Evolutionary conservation across 2,888 invertebrate genomes (phyloP), one percentile per base, ranked within the genome.

Genomic region (Myopa testacea): DNA sequence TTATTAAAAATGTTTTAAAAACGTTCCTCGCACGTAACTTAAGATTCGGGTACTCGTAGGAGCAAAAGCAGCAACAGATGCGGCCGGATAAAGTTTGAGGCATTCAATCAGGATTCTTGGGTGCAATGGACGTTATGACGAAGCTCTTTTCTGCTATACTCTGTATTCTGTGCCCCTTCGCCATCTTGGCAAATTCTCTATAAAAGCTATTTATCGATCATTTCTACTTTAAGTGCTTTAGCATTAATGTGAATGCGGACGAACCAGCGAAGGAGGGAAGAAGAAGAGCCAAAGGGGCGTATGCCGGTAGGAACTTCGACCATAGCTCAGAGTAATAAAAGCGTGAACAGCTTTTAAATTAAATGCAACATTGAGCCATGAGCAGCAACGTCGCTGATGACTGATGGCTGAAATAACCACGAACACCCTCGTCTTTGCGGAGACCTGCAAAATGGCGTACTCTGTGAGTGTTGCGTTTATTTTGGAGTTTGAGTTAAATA

Each of bases 81-180:
- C 34, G 58, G 8, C 55, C 63, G 37, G 65, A 34, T 74, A 34
- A 74, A 65, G 65, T 74, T 71, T 65, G 52, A 63, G 34, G 50
- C 45, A 74, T 63, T 74, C 50, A 74, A 52, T 74, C 52, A 74
- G 74, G 52, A 74, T 74, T 65, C 50, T 52, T 65, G 70, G 19
- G 50, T 16, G 40, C n/a, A 67, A 10, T 26, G 26, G 26, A 26
- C 26, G 26, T 26, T 26, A 26, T 26, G 26, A 26, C 26, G 26
- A 26, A 26, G 26, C 26, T 26, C 26, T 26, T 26, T 26, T 26
- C 26, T 26, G 26, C 26, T 26, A 45, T 26, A 26, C 26, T 26
- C 38, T 37, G 6, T 4, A 16, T 65, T 63, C 14, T 40, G n/a
- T 7, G 19, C 19, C 45, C 1, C 37, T 14, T 52, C 55, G 34